Conservation (phyloP, 2,888 invertebrate species). For the Hirtodrosophila cameraria region DNA sequence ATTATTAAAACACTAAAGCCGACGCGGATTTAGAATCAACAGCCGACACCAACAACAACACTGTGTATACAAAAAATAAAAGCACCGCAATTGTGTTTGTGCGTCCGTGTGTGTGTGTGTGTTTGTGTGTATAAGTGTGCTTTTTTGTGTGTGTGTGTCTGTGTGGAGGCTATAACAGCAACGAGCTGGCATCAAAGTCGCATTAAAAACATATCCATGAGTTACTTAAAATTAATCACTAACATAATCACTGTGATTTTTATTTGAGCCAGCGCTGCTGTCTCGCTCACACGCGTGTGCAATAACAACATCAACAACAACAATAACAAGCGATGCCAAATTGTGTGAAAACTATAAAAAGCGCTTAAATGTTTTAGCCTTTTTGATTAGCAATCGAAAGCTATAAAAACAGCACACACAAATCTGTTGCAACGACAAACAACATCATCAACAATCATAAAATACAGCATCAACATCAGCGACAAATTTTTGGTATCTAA, state of each 20-base stretch:
- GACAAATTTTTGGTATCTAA: slow-evolving; percentile 22
- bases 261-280: slow-evolving; percentile 59
- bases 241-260: slow-evolving; percentile 79
- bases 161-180: slow-evolving; percentile 43
- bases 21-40: slow-evolving; percentile 76
- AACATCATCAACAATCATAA: slow-evolving; percentile 39
- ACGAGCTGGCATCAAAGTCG: slow-evolving; percentile 67
- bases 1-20: slow-evolving; percentile 82
- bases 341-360: slow-evolving; percentile 63
- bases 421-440: slow-evolving; percentile 50
- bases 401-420: slow-evolving; percentile 27
- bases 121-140: neutral
- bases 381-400: slow-evolving; percentile 53
- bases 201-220: slow-evolving; percentile 79
- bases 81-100: slow-evolving; percentile 27
- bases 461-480: slow-evolving; percentile 22
- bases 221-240: slow-evolving; percentile 80
- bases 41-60: slow-evolving; percentile 41
- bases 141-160: slow-evolving; percentile 7
- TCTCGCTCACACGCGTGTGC: slow-evolving; percentile 59
- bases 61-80: slow-evolving; percentile 24
- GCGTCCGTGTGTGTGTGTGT: slow-evolving; percentile 22
- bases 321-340: slow-evolving; percentile 32
- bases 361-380: slow-evolving; percentile 52
- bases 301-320: slow-evolving; percentile 43